phyloP scores from a whole-genome alignment of 2,113 vertebrate species.

The Macheiramphus alcinus region DNA sequence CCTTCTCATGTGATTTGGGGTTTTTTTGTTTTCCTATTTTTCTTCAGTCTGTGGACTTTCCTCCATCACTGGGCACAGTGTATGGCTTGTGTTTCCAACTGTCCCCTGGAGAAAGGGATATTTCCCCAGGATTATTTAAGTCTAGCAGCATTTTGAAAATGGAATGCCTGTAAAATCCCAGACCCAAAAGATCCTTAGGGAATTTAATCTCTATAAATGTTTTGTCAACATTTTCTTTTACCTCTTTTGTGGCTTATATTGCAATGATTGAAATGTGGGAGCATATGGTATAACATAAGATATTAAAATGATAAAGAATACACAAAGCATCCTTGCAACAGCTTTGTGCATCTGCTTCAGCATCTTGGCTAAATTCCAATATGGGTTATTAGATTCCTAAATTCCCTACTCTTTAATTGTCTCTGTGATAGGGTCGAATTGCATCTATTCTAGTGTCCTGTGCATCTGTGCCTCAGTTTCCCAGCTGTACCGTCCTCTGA shows the following conservation, averaged over 20 bases:
- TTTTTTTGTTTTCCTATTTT: background rate
- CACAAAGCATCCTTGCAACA: conserved; percentile 58
- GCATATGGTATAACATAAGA: conserved; percentile 65
- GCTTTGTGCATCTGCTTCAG: conserved; percentile 62
- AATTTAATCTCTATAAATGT: conserved; percentile 54
- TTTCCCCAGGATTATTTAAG: conserved; percentile 72
- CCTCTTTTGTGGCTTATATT: conserved; percentile 57
- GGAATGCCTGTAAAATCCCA: conserved; percentile 39
- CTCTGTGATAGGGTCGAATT: background rate
- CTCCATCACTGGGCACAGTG: background rate
- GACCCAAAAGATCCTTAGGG: conserved; percentile 10
- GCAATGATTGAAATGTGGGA: conserved; percentile 59
- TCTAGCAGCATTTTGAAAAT: conserved; percentile 45
- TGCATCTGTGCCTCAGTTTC: conserved; percentile 65
- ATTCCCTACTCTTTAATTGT: conserved; percentile 63
- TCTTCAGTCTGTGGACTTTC: background rate
- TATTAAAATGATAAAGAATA: conserved; percentile 69
- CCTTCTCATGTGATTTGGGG: background rate
- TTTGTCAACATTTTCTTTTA: conserved; percentile 55
- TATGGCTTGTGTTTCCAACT: background rate
- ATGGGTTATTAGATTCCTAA: conserved; percentile 61
- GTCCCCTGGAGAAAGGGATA: conserved; percentile 34
- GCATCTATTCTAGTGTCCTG: conserved; percentile 34
- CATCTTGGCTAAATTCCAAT: conserved; percentile 61
- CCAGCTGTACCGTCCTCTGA: conserved; percentile 28